Conservation (phyloP, 2,888 invertebrate genomes). For the Dicranocentrus wangi region DNA sequence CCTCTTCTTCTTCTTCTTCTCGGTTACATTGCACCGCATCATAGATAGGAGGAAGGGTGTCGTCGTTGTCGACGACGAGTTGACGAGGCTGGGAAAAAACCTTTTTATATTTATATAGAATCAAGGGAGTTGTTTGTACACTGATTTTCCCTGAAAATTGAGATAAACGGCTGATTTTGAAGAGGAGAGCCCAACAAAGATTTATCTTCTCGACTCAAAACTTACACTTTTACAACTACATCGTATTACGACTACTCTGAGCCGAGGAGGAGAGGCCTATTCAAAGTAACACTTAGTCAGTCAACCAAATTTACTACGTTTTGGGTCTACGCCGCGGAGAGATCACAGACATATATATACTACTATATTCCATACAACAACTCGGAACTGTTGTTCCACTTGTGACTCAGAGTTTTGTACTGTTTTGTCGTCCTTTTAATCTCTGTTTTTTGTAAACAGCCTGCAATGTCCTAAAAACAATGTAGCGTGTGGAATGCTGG, state of each 20-base stretch:
- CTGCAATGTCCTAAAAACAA: too few species aligned
- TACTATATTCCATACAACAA: too few species aligned
- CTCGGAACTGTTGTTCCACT: too few species aligned
- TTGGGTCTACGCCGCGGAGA: too few species aligned
- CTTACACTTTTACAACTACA: conserved; percentile 64
- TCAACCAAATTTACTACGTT: conserved; percentile 55
- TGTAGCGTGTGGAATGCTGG: too few species aligned
- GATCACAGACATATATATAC: too few species aligned
- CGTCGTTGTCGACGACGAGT: conserved; percentile 45
- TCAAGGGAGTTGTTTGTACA: conserved; percentile 67
- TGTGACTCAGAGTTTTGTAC: too few species aligned
- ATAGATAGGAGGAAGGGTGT: not conserved
- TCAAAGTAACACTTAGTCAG: conserved; percentile 55
- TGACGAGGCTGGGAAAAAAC: conserved; percentile 48
- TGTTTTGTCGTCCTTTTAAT: too few species aligned
- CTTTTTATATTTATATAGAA: conserved; percentile 44
- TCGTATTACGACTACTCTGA: not conserved
- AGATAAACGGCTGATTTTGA: conserved; percentile 71
- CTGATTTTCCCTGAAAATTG: conserved; percentile 71
- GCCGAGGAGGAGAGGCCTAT: conserved; percentile 7
- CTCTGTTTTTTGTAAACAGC: too few species aligned
- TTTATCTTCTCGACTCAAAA: conserved; percentile 64
- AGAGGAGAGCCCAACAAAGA: conserved; percentile 66
- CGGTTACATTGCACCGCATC: too few species aligned
- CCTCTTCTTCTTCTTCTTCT: too few species aligned